Evolutionary conservation across 2,113 vertebrate genomes (phyloP), one percentile per base, ranked within the genome.

Genomic region (Tringa solitaria): DNA sequence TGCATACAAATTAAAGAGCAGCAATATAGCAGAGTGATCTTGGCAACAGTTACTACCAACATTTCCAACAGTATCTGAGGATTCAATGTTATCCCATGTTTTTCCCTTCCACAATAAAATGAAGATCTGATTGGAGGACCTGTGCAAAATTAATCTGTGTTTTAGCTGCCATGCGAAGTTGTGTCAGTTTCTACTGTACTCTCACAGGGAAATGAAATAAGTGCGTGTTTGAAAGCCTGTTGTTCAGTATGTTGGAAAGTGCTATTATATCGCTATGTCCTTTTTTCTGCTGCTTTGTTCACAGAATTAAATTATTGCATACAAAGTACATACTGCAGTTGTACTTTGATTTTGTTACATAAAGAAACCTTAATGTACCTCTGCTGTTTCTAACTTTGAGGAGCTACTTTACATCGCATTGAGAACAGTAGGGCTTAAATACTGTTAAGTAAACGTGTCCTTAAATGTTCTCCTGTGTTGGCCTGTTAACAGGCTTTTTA

Each of bases 1-100:
- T 73, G 23, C 48, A 24, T 88, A 30, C 43, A 92, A 90, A 80
- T 93, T 76, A 45, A 72, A 82, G 33, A 78, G 27, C 53, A 53
- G 54, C 27, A n/a, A 11, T 48, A 57, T 6, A 74, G 54, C 15
- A 57, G 46, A 32, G 18, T 33, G 23, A 37, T 46, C 28, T 76
- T 83, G 45, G 57, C 45, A 87, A n/a, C 27, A 20, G 13, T 63
- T 53, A 37, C 37, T 83, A 30, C 19, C 11, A 41, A 23, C 32
- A 24, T 79, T 87, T 90, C 43, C 20, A 83, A 4, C 16, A 64
- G 14, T 53, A 41, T 30, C 22, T 63, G 35, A 89, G 26, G 17
- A n/a, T 80, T 80, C 43, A 69, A 2, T 2, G 0, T 81, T 79
- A 65, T 57, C 3, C n/a, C 3, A 2, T 43, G 14, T 43, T 91